Evolutionary conservation across 2,113 vertebrate genomes (phyloP).

Genomic region (Climacteris rufus): DNA sequence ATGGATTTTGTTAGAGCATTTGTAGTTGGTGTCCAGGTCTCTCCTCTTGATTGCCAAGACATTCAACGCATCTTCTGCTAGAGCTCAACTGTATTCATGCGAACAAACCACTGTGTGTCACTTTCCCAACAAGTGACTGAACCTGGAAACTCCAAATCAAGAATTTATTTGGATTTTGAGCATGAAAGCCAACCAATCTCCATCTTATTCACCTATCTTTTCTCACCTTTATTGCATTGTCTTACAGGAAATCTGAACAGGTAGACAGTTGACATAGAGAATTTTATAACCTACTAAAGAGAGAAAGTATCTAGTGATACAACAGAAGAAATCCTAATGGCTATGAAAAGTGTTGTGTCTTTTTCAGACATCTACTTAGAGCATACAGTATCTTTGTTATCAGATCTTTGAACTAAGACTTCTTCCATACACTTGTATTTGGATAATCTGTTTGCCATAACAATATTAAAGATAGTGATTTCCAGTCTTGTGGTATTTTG

Average conservation of each 20-base stretch:
- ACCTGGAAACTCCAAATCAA: not conserved
- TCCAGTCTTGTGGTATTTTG: not conserved
- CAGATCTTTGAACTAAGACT: not conserved
- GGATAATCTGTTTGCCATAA: not conserved
- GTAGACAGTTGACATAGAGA: not conserved
- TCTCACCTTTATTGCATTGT: not conserved
- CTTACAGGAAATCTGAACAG: not conserved
- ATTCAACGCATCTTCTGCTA: not conserved
- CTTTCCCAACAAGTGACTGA: not conserved
- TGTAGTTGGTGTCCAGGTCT: not conserved
- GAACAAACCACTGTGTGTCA: not conserved
- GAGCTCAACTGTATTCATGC: not conserved
- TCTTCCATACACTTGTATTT: not conserved
- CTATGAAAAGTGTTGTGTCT: not conserved
- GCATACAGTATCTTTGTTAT: not conserved
- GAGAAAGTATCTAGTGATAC: not conserved
- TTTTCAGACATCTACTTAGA: not conserved
- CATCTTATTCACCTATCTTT: not conserved
- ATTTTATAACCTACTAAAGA: not conserved
- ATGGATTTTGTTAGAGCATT: not conserved
- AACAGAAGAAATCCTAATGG: not conserved
- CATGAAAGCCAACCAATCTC: not conserved
- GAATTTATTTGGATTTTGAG: not conserved
- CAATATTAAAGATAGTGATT: not conserved
- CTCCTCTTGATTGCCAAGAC: not conserved